These are phyloP conservation scores for Oegoconia quadripuncta DNA, from an alignment of 2,888 invertebrate species.

Conservation along the genomic window DNA sequence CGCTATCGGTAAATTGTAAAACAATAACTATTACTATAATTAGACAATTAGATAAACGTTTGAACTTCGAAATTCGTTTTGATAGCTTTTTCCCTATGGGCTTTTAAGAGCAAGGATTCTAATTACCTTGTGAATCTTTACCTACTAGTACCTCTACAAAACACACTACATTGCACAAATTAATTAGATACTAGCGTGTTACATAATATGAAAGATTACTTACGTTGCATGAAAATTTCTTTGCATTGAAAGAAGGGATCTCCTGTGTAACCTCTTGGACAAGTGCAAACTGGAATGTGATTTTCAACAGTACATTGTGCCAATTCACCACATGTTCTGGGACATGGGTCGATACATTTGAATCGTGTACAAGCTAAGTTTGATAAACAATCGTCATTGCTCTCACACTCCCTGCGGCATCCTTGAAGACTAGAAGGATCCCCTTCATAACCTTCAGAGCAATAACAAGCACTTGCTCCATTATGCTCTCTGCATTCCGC, in stretches of 20 bases:
- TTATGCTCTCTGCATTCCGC: constrained; percentile 90
- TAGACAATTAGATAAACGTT: too few species aligned
- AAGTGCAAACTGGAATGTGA: constrained; percentile 88
- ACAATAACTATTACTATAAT: too few species aligned
- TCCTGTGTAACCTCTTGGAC: constrained; percentile 86
- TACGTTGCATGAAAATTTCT: constrained; percentile 69
- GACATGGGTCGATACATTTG: constrained; percentile 92
- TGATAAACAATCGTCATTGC: constrained; percentile 86
- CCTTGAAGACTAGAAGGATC: constrained; percentile 88
- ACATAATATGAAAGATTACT: constrained; percentile 21
- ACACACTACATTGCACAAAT: too few species aligned
- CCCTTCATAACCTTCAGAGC: constrained; percentile 87
- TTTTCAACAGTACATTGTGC: constrained; percentile 89
- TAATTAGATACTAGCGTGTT: neutral
- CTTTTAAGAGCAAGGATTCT: too few species aligned
- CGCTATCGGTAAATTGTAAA: too few species aligned
- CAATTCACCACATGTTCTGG: constrained; percentile 88
- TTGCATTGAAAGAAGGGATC: constrained; percentile 90
- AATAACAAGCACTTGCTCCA: constrained; percentile 91
- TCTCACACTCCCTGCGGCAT: constrained; percentile 88
- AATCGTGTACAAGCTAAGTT: constrained; percentile 87
- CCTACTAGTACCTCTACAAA: too few species aligned
- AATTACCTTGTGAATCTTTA: too few species aligned
- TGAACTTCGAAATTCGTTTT: too few species aligned
- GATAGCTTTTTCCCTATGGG: too few species aligned